Base-by-base conservation (phyloP, 2,113 vertebrate species). In the Microcebus griseorufus region DNA sequence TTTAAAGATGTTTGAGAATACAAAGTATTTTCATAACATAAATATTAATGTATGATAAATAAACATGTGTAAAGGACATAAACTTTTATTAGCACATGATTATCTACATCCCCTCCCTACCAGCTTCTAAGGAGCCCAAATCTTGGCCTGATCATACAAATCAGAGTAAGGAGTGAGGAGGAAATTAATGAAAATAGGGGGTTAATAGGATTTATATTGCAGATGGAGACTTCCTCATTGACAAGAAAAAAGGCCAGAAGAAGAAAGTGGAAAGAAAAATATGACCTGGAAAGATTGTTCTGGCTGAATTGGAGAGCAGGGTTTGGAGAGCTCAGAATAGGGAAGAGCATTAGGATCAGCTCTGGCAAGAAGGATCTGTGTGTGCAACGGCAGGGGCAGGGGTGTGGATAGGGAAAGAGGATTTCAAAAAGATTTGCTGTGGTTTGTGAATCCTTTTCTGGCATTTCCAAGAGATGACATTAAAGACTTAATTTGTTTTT, bases 401-500 rank as follows among this genome's bases (percentile, higher is more conserved):
- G 2, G 2, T 16, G 0, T 48, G 29, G 73, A 64, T 5, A 55
- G 69, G 48, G 48, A 91, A 58, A 89, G 70, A 94, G 75, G 87
- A 97, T 75, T 96, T 93, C 11, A 62, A 32, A 64, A 85, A 96
- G 90, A 94, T 73, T 80, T 95, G 60, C n/a, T 92, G 58, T 96
- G 90, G 39, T 34, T 78, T 94, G 37, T 79, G 69, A 53, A 11
- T 69, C 62, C 25, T 69, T 78, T 78, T 67, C 73, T 93, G 62
- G 48, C 53, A 67, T 94, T 88, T 88, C 9, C 48, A 85, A 48
- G 64, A 83, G 76, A 85, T 69, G 48, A 90, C 45, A 91, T 48
- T 96, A 96, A 96, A 95, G 80, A 79, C 88, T 90, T 91, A 84
- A 90, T 96, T 96, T 76, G 23, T 86, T 95, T 96, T 95, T 93